Percentiles rank a stretch among this genome's conserved stretches.
Conservation (phyloP, 2,888 invertebrate species). For the Eristalis arbustorum region DNA sequence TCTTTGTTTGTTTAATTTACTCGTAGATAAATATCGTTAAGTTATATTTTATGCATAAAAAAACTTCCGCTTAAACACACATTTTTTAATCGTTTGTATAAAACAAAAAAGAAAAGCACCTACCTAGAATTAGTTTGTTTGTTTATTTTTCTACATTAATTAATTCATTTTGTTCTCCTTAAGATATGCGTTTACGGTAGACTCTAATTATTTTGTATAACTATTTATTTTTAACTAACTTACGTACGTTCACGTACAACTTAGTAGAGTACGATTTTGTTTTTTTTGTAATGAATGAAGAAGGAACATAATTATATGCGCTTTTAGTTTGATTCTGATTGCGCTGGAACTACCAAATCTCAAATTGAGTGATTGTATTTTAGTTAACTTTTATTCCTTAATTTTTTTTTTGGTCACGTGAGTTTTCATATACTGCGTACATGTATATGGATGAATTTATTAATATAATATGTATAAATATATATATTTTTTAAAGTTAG, state of each 20-base stretch:
- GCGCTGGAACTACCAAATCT: conserved; percentile 62
- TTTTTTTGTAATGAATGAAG: conserved; percentile 2
- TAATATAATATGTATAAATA: conserved; percentile 17
- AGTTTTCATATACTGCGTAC: background rate
- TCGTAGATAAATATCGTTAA: conserved; percentile 25
- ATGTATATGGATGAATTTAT: conserved; percentile 37
- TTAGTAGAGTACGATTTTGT: background rate
- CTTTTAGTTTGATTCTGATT: conserved; percentile 29
- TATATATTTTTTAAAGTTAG: conserved; percentile 39
- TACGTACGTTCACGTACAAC: background rate
- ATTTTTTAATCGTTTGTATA: conserved; percentile 30
- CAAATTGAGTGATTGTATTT: conserved; percentile 64
- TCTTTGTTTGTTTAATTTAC: conserved; percentile 1
- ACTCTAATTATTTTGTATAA: conserved; percentile 61
- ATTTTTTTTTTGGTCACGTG: conserved; percentile 23
- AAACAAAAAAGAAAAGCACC: conserved; percentile 7
- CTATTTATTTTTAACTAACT: conserved; percentile 49
- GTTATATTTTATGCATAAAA: conserved; percentile 54
- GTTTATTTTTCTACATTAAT: conserved; percentile 33
- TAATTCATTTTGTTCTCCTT: conserved; percentile 2
- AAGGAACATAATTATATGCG: conserved; percentile 11
- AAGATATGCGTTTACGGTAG: conserved; percentile 40
- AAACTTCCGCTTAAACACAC: conserved; percentile 19
- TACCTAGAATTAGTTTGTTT: conserved; percentile 47
- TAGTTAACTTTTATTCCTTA: conserved; percentile 56